These are phyloP conservation scores for Drosophila meridiana DNA, from an alignment of 2,888 invertebrate species.

Conservation along the genomic window DNA sequence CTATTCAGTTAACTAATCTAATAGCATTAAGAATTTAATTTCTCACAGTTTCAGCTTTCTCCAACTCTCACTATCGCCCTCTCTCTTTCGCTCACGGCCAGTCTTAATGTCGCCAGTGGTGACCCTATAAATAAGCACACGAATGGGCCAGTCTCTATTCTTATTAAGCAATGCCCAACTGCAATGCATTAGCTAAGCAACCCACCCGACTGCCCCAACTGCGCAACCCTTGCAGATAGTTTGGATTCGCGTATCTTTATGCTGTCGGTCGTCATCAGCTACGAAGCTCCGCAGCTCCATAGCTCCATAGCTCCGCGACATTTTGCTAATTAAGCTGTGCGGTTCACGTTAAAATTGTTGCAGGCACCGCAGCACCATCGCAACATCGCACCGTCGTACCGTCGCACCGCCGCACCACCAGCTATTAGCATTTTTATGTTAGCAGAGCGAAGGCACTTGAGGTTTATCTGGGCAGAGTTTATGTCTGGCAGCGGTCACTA, in stretches of 20 bases:
- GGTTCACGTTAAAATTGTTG: conserved; percentile 61
- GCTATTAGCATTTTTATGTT: conserved; percentile 72
- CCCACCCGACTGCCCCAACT: conserved; percentile 13
- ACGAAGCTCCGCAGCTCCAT: conserved; percentile 6
- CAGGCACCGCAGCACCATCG: conserved; percentile 15
- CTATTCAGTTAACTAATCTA: conserved; percentile 41
- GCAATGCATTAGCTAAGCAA: conserved; percentile 27
- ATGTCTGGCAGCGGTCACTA: conserved; percentile 80
- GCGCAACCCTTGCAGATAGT: conserved; percentile 23
- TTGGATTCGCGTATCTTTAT: conserved; percentile 59
- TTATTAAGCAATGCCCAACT: conserved; percentile 24
- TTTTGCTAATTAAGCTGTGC: conserved; percentile 76
- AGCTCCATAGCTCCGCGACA: conserved; percentile 57
- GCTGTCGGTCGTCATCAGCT: conserved; percentile 46
- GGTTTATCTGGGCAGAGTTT: conserved; percentile 76
- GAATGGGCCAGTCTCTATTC: conserved; percentile 21
- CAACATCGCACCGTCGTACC: neutral
- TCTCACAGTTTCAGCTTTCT: conserved; percentile 3
- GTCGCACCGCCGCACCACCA: conserved; percentile 1
- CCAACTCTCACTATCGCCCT: no score
- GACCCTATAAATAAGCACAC: conserved; percentile 60
- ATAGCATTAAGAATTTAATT: conserved; percentile 44
- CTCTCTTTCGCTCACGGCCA: neutral
- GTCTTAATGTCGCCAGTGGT: conserved; percentile 57
- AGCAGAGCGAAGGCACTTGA: conserved; percentile 42